Evolutionary conservation across 1,140 invertebrate species (phyloP).

Genomic region (Uloborus diversus): DNA sequence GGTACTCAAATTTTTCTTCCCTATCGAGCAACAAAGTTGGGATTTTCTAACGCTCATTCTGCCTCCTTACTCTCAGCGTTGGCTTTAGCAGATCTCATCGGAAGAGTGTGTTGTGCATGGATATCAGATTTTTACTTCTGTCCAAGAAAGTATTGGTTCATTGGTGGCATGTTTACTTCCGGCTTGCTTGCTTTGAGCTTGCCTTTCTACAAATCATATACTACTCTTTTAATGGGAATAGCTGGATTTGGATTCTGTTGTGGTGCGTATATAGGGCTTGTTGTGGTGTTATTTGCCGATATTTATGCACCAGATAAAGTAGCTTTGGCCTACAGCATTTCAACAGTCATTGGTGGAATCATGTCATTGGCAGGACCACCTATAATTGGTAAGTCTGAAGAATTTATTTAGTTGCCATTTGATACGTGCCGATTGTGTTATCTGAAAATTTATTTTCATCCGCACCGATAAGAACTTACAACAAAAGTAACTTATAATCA

Average conservation of each 20-base stretch:
- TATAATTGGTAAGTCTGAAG: slow-evolving; percentile 47
- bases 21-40: slow-evolving; percentile 52
- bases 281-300: slow-evolving; percentile 58
- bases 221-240: slow-evolving; percentile 36
- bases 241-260: slow-evolving; percentile 56
- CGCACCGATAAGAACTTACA: too few species aligned
- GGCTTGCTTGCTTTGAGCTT: slow-evolving; percentile 53
- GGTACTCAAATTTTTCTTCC: slow-evolving; percentile 58
- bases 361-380: slow-evolving; percentile 48
- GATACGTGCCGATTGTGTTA: too few species aligned
- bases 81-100: slow-evolving; percentile 57
- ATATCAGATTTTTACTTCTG: slow-evolving; percentile 57
- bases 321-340: slow-evolving; percentile 51
- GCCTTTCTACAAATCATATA: slow-evolving; percentile 51
- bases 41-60: slow-evolving; percentile 46
- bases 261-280: slow-evolving; percentile 58
- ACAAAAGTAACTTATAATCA: too few species aligned
- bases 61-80: slow-evolving; percentile 55
- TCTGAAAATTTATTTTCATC: too few species aligned
- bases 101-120: slow-evolving; percentile 57
- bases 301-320: slow-evolving; percentile 50
- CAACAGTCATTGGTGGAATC: slow-evolving; percentile 38
- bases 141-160: slow-evolving; percentile 58
- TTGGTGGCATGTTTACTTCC: slow-evolving; percentile 56
- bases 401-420: too few species aligned